Evolutionary conservation across 2,888 invertebrate genomes (phyloP).

Genomic region (Acanthococcus lagerstroemiae): DNA sequence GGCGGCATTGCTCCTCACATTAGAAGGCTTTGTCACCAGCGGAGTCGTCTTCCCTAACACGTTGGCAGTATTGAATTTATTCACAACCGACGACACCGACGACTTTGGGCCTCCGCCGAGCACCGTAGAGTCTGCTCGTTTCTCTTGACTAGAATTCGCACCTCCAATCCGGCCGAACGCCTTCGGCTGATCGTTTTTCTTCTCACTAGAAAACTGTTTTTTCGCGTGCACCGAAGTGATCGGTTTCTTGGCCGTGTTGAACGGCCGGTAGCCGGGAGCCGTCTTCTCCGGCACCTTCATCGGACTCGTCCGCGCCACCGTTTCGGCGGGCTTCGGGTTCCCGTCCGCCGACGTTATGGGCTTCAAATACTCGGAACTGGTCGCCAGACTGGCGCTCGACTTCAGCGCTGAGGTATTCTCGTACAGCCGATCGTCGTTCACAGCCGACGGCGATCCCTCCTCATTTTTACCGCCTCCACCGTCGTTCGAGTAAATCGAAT

Average conservation of each 20-base stretch:
- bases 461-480: constrained; percentile 42
- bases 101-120: too few species aligned
- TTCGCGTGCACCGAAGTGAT: background rate
- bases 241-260: background rate
- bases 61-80: background rate
- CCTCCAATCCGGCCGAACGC: background rate
- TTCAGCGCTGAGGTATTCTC: constrained; percentile 37
- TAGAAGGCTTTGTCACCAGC: background rate
- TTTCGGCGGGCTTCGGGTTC: background rate
- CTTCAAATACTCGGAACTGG: constrained; percentile 46
- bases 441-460: constrained; percentile 33
- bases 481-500: constrained; percentile 72
- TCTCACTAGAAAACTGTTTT: background rate
- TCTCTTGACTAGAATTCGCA: background rate
- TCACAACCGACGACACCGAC: background rate
- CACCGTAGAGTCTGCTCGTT: too few species aligned
- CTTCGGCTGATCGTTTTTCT: background rate
- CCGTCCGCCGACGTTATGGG: constrained; percentile 45
- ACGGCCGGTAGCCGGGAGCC: constrained; percentile 5
- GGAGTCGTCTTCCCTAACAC: background rate
- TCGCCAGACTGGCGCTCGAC: constrained; percentile 40
- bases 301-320: background rate
- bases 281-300: constrained; percentile 16
- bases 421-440: constrained; percentile 38
- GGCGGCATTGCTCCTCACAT: background rate